Conservation (phyloP, 2,797 vertebrate genomes). For the Danio jaintianensis region DNA sequence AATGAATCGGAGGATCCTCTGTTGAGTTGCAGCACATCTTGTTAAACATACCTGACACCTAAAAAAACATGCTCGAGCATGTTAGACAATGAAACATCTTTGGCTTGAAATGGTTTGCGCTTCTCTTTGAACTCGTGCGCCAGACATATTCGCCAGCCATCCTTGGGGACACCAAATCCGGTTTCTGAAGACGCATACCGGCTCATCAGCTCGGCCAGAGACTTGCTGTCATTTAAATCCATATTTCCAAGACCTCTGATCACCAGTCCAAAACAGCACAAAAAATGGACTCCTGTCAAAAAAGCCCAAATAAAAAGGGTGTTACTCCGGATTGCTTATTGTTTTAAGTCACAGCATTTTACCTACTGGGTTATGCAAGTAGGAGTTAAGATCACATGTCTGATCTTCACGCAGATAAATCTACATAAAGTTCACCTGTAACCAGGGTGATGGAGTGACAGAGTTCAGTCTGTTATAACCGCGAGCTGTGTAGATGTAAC, state of each 20-base stretch:
- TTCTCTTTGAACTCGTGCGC: conserved; percentile 92
- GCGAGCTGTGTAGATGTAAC: neutral
- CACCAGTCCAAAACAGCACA: neutral
- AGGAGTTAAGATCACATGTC: neutral
- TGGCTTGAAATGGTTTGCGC: conserved; percentile 89
- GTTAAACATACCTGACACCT: conserved; percentile 82
- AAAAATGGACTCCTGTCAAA: neutral
- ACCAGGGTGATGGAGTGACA: neutral
- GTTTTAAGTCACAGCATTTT: neutral
- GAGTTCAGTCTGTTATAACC: neutral
- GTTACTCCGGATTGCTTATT: neutral
- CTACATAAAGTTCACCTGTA: conserved; percentile 24
- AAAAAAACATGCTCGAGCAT: conserved; percentile 85
- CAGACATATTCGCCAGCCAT: conserved; percentile 93
- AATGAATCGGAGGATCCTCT: neutral
- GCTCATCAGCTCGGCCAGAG: conserved; percentile 82
- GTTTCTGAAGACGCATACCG: conserved; percentile 81
- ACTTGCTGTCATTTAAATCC: conserved; percentile 74
- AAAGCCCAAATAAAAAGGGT: neutral
- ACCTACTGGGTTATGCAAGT: neutral
- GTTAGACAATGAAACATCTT: conserved; percentile 84
- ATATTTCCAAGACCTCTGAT: conserved; percentile 57
- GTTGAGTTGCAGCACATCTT: no score
- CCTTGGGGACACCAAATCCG: conserved; percentile 82
- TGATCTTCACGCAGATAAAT: conserved; percentile 19